Evolutionary conservation across 2,113 vertebrate genomes (phyloP), one percentile per base, ranked within the genome.

Genomic region (Hiodon alosoides): DNA sequence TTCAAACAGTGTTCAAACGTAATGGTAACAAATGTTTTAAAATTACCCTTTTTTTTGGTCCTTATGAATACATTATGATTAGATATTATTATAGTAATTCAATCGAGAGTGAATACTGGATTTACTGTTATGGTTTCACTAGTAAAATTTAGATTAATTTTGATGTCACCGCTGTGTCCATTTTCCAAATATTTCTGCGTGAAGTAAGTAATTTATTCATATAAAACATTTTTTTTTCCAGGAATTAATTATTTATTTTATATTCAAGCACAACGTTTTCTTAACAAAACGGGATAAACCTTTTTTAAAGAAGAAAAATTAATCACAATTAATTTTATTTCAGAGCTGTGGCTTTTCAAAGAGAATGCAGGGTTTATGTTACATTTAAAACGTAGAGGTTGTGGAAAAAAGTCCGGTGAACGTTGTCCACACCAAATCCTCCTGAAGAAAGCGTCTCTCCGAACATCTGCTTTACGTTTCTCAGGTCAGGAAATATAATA

Each of bases 401-500:
- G 13, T 14, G 68, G 67, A 55, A 47, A 58, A 61, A 50, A 55
- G 17, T 73, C n/a, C 5, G 57, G 51, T 71, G 50, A 64, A 16
- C 16, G 1, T 16, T 16, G 14, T 48, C 46, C 14, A 71, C n/a
- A 55, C 3, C 48, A 68, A 57, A 59, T 80, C 76, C 71, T 76
- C 79, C 83, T 75, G 83, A 68, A 78, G 69, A 14, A 1, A 67
- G 77, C 75, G 73, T 80, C 74, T 53, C 74, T 67, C 67, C 73
- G 74, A 78, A 85, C 73, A 78, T 85, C 77, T 86, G 81, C 77
- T 76, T 79, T 81, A 47, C 76, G 78, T 83, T 86, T 86, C 76
- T 72, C 81, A 75, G 78, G 81, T 80, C 79, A 78, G 71, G 52
- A 77, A 87, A 70, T 31, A 55, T 71, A 80, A 78, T 80, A 84